Base-by-base conservation (phyloP, 2,797 vertebrate species). In the Lithobates pipiens region DNA sequence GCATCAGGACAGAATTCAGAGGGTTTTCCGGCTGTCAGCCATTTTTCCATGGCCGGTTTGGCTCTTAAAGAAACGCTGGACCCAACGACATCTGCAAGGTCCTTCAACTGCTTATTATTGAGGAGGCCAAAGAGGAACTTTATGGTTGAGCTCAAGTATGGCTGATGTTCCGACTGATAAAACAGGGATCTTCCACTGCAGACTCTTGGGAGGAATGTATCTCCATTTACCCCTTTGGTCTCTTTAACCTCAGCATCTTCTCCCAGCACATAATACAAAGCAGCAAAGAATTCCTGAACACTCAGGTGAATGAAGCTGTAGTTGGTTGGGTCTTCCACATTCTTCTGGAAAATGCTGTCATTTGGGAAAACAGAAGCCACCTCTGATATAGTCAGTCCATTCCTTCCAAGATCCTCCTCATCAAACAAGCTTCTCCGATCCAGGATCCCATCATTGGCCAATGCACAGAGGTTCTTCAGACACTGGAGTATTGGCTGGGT, bases 211-310 rank as follows among this genome's bases (percentile, higher is more conserved):
- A 25, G 61, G 61, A 23, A 65, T 3, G 23, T 8, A 25, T 65
- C 61, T 65, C 61, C 61, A 9, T 2, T 25, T 9, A 5, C 61
- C 16, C 32, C 25, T 3, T 23, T 16, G 23, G 2, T 21, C 72
- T 74, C 72, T 9, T n/a, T 25, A 15, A 34, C 36, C 1, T 1
- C 74, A 1, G 57, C 21, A 6, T 61, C 61, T 21, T 74, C 80
- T 78, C 67, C 69, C 39, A 91, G 76, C 9, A 89, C 5, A 63
- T 89, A 92, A 23, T 82, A 90, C 85, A 92, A 18, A 78, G 76
- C 76, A 88, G 88, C 91, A 82, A 91, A 89, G 76, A 89, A 89
- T 46, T 91, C 90, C 81, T 91, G 91, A 36, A 92, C 36, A 8
- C 86, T 88, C n/a, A 87, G 36, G 46, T 90, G 83, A 36, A 77